Evolutionary conservation across 2,113 vertebrate genomes (phyloP).

Genomic region (Labrus mixtus): DNA sequence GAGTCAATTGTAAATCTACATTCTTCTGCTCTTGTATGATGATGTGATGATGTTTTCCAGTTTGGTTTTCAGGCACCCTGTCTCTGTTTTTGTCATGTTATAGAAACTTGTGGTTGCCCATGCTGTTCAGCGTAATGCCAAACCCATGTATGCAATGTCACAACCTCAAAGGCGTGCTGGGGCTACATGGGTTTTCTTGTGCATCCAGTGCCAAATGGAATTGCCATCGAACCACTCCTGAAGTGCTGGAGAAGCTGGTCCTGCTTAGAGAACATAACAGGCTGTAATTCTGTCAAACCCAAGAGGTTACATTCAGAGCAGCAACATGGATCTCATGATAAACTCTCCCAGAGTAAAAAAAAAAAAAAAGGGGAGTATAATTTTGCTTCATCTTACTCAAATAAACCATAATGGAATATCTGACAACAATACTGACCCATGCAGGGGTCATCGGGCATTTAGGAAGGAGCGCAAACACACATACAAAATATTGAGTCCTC

Average conservation of each 20-base stretch:
- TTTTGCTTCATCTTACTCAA: slow-evolving; percentile 18
- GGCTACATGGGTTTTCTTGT: slow-evolving; percentile 50
- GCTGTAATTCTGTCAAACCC: slow-evolving; percentile 10
- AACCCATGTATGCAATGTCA: slow-evolving; percentile 38
- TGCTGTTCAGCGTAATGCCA: slow-evolving; percentile 18
- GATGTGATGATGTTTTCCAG: slow-evolving; percentile 35
- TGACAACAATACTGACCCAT: background rate
- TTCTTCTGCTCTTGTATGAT: background rate
- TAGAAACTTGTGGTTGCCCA: background rate
- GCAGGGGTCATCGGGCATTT: background rate
- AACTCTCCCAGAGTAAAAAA: background rate
- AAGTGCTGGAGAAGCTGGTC: slow-evolving; percentile 33
- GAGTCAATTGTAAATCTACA: background rate
- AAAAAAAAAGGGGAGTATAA: background rate
- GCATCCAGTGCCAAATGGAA: slow-evolving; percentile 35
- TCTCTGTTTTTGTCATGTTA: slow-evolving; percentile 23
- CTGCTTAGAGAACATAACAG: slow-evolving; percentile 29
- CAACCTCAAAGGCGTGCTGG: slow-evolving; percentile 42
- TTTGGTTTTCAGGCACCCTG: slow-evolving; percentile 15
- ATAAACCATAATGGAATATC: slow-evolving; percentile 16
- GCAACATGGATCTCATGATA: slow-evolving; percentile 23
- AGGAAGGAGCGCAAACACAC: background rate
- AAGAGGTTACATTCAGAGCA: slow-evolving; percentile 14
- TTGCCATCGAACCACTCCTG: slow-evolving; percentile 36
- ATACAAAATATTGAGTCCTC: background rate